Base-by-base conservation (phyloP, 2,888 invertebrate genomes). In the Agonopterix alstromeriana region DNA sequence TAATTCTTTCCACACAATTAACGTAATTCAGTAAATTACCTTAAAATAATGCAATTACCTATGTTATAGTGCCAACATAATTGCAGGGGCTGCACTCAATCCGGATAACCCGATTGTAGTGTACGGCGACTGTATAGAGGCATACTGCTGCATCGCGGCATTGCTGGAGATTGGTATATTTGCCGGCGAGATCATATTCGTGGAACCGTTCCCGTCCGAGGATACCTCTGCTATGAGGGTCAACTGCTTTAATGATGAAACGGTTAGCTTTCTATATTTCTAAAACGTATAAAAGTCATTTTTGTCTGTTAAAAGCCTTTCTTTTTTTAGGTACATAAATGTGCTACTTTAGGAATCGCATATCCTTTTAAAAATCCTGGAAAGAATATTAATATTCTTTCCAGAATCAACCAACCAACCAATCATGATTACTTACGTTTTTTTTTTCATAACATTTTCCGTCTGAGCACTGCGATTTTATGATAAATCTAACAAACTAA, bases 71-170 rank as follows among this genome's bases (percentile, higher is more conserved):
- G 9, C 36, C 36, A 10, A 36, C 36, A 10, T 36, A 36, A n/a
- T 38, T 38, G 3, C 56, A 41, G 27, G 43, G 1, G 35, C 53
- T n/a, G 55, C 56, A 11, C 51, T 82, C 1, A 65, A 67, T 45
- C 48, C 49, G 2, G 50, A 59, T 0, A 79, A 78, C 44, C 78
- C 58, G 12, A 74, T 93, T 35, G 73, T 95, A 0, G 90, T 95
- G 0, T 94, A 95, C 66, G 95, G 95, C 0, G 89, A 90, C 46
- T 90, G 89, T 49, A 62, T 94, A 44, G 92, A 94, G 65, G 91
- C 92, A 0, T 93, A 92, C 63, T 90, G 90, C 49, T 93, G 94
- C 58, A 72, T 95, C 0, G 89, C 92, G 8, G 91, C 92, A 0
- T 72, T 95, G 17, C 63, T 94, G 3, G 90, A 91, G 48, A 75